Evolutionary conservation across 2,888 invertebrate genomes (phyloP).

Genomic region (Habrosyne pyritoides): DNA sequence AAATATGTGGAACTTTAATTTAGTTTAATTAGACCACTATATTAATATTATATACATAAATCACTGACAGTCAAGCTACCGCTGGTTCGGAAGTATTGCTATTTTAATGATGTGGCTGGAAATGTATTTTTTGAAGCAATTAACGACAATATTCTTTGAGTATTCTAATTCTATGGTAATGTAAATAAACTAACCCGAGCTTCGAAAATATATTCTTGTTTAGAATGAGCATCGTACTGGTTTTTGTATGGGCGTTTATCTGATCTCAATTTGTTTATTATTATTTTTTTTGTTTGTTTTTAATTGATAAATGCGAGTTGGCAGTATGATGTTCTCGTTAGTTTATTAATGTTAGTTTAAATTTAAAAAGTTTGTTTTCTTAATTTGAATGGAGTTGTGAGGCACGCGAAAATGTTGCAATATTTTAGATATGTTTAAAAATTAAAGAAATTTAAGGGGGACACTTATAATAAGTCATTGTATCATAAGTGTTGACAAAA

Average conservation of each 20-base stretch:
- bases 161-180: neutral
- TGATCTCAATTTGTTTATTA: constrained; percentile 69
- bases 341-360: constrained; percentile 55
- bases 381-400: constrained; percentile 30
- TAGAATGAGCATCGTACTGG: constrained; percentile 44
- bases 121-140: neutral
- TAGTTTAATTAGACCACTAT: too few species aligned
- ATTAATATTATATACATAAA: too few species aligned
- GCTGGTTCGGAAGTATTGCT: neutral
- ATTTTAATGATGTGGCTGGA: neutral
- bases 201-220: neutral
- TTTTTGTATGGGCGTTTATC: constrained; percentile 70
- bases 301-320: constrained; percentile 36
- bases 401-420: constrained; percentile 12
- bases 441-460: neutral
- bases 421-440: neutral
- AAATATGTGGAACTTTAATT: too few species aligned
- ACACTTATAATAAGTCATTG: too few species aligned
- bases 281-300: constrained; percentile 44
- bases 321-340: constrained; percentile 41
- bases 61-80: too few species aligned
- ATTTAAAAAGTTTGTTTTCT: constrained; percentile 35
- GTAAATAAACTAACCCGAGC: neutral
- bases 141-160: neutral
- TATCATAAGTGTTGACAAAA: too few species aligned